phyloP scores from a whole-genome alignment of 1,140 invertebrate species.

The Drosophila jambulina region DNA sequence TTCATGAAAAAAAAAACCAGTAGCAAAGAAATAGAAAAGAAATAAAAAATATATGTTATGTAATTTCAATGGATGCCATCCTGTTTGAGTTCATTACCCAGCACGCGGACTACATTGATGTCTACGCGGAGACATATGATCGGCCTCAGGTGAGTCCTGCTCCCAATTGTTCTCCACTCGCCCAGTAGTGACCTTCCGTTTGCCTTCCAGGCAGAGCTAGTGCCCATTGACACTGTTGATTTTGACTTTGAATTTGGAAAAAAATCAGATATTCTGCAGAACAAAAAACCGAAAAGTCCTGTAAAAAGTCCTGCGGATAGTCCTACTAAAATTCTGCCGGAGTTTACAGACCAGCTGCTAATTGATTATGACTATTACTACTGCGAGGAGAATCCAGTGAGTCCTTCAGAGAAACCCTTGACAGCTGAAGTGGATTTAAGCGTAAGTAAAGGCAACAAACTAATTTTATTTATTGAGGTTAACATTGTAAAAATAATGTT shows the following conservation, averaged over 20 bases:
- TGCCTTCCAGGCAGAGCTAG: not conserved
- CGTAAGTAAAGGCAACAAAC: not conserved
- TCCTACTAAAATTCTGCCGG: no score
- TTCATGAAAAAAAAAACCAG: not conserved
- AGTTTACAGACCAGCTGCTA: not conserved
- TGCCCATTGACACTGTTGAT: not conserved
- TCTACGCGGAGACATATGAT: not conserved
- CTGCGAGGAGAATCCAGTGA: no score
- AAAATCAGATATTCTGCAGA: not conserved
- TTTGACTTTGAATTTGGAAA: not conserved
- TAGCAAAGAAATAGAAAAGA: not conserved
- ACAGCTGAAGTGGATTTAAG: not conserved
- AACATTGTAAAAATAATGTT: no score
- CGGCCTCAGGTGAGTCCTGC: conserved; percentile 1
- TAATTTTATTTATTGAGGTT: no score
- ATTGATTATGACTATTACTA: not conserved
- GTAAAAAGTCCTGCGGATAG: not conserved
- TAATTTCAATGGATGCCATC: not conserved
- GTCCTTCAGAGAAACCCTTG: not conserved
- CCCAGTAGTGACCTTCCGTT: not conserved
- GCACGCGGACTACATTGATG: conserved; percentile 5
- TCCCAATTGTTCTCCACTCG: no score
- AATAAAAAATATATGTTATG: no score
- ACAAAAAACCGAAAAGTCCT: no score
- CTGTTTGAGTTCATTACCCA: not conserved